These are phyloP conservation scores for Dicrostonyx torquatus DNA, from an alignment of 2,797 vertebrate species.

Conservation along the genomic window DNA sequence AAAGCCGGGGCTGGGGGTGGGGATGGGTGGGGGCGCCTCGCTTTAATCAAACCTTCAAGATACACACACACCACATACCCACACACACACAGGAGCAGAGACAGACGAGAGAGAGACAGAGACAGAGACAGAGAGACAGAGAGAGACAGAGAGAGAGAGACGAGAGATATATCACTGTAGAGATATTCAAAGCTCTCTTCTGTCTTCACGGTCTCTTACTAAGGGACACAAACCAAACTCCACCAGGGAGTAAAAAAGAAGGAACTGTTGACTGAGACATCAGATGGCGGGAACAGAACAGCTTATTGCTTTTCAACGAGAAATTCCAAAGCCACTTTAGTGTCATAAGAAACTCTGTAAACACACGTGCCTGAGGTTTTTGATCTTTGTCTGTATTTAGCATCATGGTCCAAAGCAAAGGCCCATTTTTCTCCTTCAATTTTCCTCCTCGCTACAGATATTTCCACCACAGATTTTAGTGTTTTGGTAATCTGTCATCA, in stretches of 20 bases:
- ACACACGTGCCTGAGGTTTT: neutral
- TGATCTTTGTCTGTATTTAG: conserved; percentile 11
- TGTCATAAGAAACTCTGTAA: neutral
- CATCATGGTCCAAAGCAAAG: neutral
- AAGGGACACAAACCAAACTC: neutral
- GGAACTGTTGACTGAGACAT: conserved; percentile 75
- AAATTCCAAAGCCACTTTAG: conserved; percentile 34
- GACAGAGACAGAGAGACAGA: conserved; percentile 84
- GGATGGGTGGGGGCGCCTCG: conserved; percentile 83
- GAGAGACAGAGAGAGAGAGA: conserved; percentile 84
- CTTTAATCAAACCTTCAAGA: conserved; percentile 91
- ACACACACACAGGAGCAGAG: neutral
- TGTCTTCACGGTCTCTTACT: conserved; percentile 74
- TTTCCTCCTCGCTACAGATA: neutral
- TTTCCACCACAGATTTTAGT: neutral
- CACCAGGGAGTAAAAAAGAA: neutral
- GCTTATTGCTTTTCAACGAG: conserved; percentile 61
- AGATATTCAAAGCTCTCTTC: conserved; percentile 81
- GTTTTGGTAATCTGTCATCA: neutral
- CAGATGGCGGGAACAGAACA: conserved; percentile 86
- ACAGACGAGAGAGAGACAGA: conserved; percentile 56
- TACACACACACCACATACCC: neutral
- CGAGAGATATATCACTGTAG: conserved; percentile 63
- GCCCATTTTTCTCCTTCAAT: neutral
- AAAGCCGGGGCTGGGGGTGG: conserved; percentile 84